Evolutionary conservation across 2,797 vertebrate species (phyloP).

Genomic region (Falco berigora): DNA sequence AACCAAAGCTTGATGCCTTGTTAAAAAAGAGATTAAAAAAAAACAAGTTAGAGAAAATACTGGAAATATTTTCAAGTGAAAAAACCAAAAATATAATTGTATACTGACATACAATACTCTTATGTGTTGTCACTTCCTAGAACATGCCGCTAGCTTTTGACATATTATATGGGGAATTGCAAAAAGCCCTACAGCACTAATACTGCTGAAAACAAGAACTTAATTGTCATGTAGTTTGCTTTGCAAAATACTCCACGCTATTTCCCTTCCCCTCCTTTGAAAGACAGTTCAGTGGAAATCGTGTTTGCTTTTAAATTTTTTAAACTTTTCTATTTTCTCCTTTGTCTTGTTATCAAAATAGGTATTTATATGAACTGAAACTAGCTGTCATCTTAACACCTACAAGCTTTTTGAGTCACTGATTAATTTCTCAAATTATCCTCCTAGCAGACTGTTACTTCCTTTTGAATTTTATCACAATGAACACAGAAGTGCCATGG

Average conservation of each 20-base stretch:
- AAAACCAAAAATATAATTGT: not conserved
- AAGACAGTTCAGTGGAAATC: not conserved
- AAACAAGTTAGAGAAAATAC: not conserved
- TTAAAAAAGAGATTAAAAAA: not conserved
- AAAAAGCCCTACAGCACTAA: not conserved
- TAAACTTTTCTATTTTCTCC: not conserved
- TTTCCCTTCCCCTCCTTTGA: not conserved
- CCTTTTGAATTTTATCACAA: not conserved
- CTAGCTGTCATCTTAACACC: conserved; percentile 13
- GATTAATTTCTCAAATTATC: conserved; percentile 30
- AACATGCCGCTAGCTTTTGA: not conserved
- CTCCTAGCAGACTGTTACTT: not conserved
- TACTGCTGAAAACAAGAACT: not conserved
- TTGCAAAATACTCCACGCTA: not conserved
- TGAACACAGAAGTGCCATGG: not conserved
- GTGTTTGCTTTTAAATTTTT: not conserved
- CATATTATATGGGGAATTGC: not conserved
- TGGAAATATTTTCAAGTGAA: not conserved
- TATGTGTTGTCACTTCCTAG: not conserved
- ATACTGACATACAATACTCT: not conserved
- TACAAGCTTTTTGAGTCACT: conserved; percentile 9
- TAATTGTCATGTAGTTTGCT: not conserved
- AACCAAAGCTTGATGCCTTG: not conserved
- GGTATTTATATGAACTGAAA: conserved; percentile 11
- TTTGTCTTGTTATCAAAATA: conserved; percentile 1